Conservation (phyloP, 2,797 vertebrate species). For the Rhincodon typus region DNA sequence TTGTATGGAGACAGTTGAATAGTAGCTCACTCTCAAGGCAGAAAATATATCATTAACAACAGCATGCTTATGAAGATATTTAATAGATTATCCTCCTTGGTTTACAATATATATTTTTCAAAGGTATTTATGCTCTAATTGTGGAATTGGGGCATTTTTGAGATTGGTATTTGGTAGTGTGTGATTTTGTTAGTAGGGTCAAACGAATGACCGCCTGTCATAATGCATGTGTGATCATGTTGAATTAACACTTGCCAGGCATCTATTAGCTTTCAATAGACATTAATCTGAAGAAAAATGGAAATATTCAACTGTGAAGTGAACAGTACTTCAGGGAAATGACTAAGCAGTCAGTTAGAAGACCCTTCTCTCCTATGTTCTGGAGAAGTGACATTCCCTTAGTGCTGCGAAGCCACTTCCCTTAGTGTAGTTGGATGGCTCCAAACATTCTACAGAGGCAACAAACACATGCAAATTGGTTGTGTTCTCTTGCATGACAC, state of each 20-base stretch:
- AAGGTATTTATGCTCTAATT: background rate
- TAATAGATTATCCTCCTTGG: background rate
- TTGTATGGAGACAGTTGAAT: background rate
- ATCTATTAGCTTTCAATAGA: background rate
- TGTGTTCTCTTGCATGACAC: background rate
- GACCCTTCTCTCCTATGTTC: background rate
- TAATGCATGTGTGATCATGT: background rate
- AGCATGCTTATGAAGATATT: background rate
- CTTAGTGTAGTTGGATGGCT: background rate
- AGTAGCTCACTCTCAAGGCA: background rate
- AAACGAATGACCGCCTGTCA: background rate
- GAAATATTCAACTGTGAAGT: background rate
- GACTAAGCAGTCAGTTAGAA: background rate
- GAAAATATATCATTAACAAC: background rate
- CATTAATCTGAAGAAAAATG: background rate
- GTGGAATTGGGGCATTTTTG: background rate
- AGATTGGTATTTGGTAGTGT: background rate
- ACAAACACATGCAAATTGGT: background rate
- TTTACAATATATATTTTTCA: background rate
- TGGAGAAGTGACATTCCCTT: background rate
- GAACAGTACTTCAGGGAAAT: background rate
- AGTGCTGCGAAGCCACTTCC: too few relatives aligned
- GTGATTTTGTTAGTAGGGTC: background rate
- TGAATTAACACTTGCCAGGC: background rate
- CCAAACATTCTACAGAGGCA: background rate